Percentiles rank a stretch among this genome's conserved stretches.
These are phyloP conservation scores for Zapornia atra DNA, from an alignment of 2,113 vertebrate genomes.

Conservation along the genomic window DNA sequence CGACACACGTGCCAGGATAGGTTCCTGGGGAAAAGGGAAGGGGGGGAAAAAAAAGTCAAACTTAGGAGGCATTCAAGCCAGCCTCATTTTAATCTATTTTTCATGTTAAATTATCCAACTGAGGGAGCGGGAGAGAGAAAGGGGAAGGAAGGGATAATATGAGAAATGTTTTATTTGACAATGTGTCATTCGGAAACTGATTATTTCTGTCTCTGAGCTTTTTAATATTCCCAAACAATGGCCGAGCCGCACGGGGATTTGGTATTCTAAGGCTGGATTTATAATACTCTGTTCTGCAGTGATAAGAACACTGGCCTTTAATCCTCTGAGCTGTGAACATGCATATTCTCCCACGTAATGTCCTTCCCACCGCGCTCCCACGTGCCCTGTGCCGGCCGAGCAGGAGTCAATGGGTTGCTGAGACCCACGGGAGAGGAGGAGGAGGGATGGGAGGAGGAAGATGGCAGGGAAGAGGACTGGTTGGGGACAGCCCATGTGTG, in stretches of 20 bases:
- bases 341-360: constrained; percentile 81
- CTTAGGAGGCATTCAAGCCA: constrained; percentile 49
- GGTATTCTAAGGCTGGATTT: constrained; percentile 83
- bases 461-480: not conserved
- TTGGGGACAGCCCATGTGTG: accelerated
- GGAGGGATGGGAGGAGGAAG: not conserved
- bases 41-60: not conserved
- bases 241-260: constrained; percentile 75
- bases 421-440: not conserved
- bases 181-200: constrained; percentile 81
- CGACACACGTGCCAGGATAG: not conserved
- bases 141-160: constrained; percentile 72
- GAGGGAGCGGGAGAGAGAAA: constrained; percentile 63
- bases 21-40: not conserved
- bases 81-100: constrained; percentile 75
- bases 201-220: constrained; percentile 81
- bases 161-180: constrained; percentile 81
- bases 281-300: constrained; percentile 82
- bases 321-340: constrained; percentile 83
- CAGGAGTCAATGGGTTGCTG: accelerated
- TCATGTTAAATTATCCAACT: constrained; percentile 73
- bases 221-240: constrained; percentile 81
- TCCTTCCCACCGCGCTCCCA: constrained; percentile 41
- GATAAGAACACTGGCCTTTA: constrained; percentile 84
- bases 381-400: not conserved